Evolutionary conservation across 2,797 vertebrate genomes (phyloP), one percentile per base, ranked within the genome.

Genomic region (Stomatorhinus walkeri): DNA sequence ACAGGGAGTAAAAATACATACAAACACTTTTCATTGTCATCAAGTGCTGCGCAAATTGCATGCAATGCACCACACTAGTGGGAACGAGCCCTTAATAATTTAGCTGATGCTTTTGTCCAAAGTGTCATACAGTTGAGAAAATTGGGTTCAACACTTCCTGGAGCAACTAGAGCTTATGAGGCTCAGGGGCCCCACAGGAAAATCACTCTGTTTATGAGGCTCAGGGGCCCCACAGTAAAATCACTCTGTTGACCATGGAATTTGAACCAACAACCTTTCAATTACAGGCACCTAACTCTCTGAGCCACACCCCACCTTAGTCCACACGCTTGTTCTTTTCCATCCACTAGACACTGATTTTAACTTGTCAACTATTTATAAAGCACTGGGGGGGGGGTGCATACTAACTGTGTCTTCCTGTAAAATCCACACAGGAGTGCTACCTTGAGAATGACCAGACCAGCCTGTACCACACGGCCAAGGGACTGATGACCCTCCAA

Each of bases 401-500:
- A 64, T 28, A 4, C 61, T 64, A 43, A 43, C 12, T 72, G 56
- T 85, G 46, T 19, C 40, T 52, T 79, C 40, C 83, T 81, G 3
- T 87, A 14, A 28, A 36, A 24, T 6, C 4, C 16, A 85, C 32
- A 72, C 6, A 99, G 98, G 98, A 99, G n/a, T 99, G 98, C 92
- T 98, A 98, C 93, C 91, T 99, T 92, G 98, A 99, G 92, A 99
- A 97, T 0, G 98, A 99, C 93, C 98, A 99, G 95, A 99, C 98
- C 0, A 98, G 97, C 88, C 95, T 99, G 91, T 99, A 97, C 94
- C 98, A 99, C 0, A 98, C 97, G 0, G 98, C 98, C 43, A 99
- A 99, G 94, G 98, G 98, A 52, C 96, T 99, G 90, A 99, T 99
- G 97, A 99, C 98, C 0, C 92, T 99, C 90, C 98, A 99, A 93